Percentiles rank a stretch among this genome's conserved stretches.
Conservation (phyloP, 2,797 vertebrate genomes). For the Nyctalus aviator region DNA sequence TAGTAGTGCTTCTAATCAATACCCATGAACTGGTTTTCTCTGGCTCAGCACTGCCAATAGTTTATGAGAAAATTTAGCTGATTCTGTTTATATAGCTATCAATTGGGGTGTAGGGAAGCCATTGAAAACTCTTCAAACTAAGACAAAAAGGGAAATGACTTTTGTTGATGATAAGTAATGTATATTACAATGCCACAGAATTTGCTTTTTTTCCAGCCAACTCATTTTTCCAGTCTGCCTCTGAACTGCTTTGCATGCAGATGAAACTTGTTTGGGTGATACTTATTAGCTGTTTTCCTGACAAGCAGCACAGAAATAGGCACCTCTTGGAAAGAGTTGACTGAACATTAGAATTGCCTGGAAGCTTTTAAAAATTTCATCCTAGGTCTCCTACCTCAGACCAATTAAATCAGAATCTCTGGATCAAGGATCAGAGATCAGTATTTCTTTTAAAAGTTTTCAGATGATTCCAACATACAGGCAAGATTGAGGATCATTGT, state of each 20-base stretch:
- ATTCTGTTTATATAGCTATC: constrained; percentile 5
- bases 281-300: constrained; percentile 12
- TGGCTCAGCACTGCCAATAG: not conserved
- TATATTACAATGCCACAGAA: not conserved
- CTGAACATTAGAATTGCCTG: not conserved
- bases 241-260: not conserved
- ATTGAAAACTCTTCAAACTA: not conserved
- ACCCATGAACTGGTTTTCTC: not conserved
- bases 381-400: not conserved
- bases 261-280: constrained; percentile 2
- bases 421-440: not conserved
- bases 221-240: not conserved
- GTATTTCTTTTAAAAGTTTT: not conserved
- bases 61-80: not conserved
- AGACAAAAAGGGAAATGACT: constrained; percentile 4
- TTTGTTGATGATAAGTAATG: constrained; percentile 1
- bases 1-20: not conserved
- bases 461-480: not conserved
- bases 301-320: constrained; percentile 3
- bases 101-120: not conserved
- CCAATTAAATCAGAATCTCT: not conserved
- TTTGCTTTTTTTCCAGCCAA: not conserved
- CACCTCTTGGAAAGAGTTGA: not conserved
- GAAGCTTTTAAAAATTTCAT: not conserved
- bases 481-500: not conserved